These are phyloP conservation scores for Acrocyrtus sp. DNA, from an alignment of 2,888 invertebrate genomes.

Conservation along the genomic window DNA sequence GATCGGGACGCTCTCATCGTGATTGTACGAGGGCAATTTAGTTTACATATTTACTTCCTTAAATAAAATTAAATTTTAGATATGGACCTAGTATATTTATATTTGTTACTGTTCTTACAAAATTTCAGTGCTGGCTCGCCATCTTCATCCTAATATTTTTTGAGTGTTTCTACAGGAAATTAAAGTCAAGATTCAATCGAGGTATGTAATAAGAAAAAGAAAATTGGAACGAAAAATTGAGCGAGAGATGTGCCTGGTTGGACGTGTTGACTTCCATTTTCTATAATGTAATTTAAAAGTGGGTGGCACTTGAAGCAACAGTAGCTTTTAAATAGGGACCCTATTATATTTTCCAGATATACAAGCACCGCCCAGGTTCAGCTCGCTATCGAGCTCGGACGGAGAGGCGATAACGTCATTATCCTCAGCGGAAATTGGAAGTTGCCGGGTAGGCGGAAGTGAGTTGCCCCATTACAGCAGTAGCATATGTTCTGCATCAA, in stretches of 20 bases:
- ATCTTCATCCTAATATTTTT: constrained; percentile 39
- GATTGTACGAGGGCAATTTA: constrained; percentile 33
- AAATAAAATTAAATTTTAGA: constrained; percentile 7
- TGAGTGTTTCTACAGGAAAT: constrained; percentile 44
- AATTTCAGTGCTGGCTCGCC: constrained; percentile 39
- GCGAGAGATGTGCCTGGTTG: too few relatives aligned
- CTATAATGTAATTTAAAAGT: neutral
- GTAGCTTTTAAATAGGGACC: neutral
- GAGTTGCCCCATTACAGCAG: neutral
- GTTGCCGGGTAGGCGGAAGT: neutral
- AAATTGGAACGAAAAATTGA: too few relatives aligned
- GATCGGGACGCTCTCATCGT: constrained; percentile 49
- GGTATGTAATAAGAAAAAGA: too few relatives aligned
- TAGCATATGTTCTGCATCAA: neutral
- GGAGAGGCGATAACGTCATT: neutral
- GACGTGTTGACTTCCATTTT: neutral
- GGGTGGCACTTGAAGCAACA: neutral
- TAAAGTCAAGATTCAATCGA: constrained; percentile 30
- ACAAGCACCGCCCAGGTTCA: constrained; percentile 4
- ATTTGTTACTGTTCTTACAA: too few relatives aligned
- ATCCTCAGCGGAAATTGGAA: neutral
- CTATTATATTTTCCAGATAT: constrained; percentile 13
- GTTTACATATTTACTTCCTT: neutral
- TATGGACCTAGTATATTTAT: too few relatives aligned
- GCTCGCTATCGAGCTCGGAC: neutral